These are phyloP conservation scores for Rhorus exstirpatorius DNA, from an alignment of 2,888 invertebrate species.

Conservation along the genomic window DNA sequence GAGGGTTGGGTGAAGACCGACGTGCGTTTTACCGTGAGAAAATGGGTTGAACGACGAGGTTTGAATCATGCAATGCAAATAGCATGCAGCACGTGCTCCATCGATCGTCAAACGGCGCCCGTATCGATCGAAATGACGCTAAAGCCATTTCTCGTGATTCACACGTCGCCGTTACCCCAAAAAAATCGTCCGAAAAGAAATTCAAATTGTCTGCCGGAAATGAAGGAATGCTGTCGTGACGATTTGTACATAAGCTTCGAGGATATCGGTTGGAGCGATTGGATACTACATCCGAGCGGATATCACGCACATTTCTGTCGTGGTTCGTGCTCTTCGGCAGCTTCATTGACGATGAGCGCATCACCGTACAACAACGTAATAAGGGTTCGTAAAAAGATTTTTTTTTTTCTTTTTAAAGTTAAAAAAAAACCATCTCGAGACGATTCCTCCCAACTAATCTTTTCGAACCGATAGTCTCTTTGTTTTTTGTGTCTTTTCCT, in stretches of 20 bases:
- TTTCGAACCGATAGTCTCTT: no score
- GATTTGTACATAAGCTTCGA: conserved; percentile 93
- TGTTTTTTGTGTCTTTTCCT: no score
- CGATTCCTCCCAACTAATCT: no score
- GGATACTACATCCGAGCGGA: conserved; percentile 94
- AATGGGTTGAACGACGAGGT: conserved; percentile 91
- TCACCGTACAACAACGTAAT: conserved; percentile 91
- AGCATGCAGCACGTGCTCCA: conserved; percentile 91
- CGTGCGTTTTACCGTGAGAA: conserved; percentile 91
- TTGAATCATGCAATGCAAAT: conserved; percentile 91
- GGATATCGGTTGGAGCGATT: conserved; percentile 95
- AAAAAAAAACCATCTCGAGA: not conserved
- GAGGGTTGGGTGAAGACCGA: conserved; percentile 94
- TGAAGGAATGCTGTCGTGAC: conserved; percentile 94
- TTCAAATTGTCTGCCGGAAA: conserved; percentile 90
- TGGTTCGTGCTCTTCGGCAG: conserved; percentile 92
- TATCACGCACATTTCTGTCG: conserved; percentile 96
- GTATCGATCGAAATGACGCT: conserved; percentile 91
- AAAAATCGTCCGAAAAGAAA: conserved; percentile 89
- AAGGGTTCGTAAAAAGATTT: conserved; percentile 88
- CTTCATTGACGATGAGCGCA: conserved; percentile 90
- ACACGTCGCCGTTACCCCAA: conserved; percentile 91
- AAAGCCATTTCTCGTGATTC: conserved; percentile 92
- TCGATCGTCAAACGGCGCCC: conserved; percentile 89
- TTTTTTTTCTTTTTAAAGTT: not conserved